Base-by-base conservation (phyloP, 2,113 vertebrate genomes). In the Dipodomys ordii region DNA sequence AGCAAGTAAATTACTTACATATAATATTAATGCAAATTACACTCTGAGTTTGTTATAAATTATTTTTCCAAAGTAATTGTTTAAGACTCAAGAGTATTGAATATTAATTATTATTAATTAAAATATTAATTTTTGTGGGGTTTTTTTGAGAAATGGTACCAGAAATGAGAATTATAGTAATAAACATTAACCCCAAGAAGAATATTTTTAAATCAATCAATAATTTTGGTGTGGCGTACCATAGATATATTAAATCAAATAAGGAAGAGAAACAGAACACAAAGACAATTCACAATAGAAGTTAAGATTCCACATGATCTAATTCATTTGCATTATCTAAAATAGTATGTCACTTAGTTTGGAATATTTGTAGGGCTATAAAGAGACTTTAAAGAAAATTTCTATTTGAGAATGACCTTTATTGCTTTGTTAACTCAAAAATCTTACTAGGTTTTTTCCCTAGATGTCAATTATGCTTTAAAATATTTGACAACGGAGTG, bases 401-500 rank as follows among this genome's bases (percentile, higher is more conserved):
- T 81, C 62, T 57, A 2, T 39, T 44, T 67, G 83, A 84, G 35
- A 7, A 44, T 91, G 64, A 77, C 15, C 19, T 90, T 0, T 16
- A 49, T 53, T 73, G 25, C 7, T 60, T 53, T 80, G 23, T 28
- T 53, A 4, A 72, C 4, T 85, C 16, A 86, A 84, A 57, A 91
- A 65, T 67, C 13, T 78, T 67, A 46, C 7, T 7, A 35, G 53
- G 2, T 57, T 57, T 57, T 57, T 57, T 57, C 25, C 77, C 77
- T 64, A n/a, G 18, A n/a, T 13, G 13, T 28, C 72, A 19, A n/a
- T n/a, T 44, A 18, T 64, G 11, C 9, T 88, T 89, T 82, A 19
- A 85, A 78, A 86, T 62, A 57, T n/a, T 89, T 80, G 44, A 80
- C 22, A 68, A 57, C 46, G n/a, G 90, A 87, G 69, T 86, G 7